Base-by-base conservation (phyloP, 2,888 invertebrate genomes). In the Sclerodermus sp. region DNA sequence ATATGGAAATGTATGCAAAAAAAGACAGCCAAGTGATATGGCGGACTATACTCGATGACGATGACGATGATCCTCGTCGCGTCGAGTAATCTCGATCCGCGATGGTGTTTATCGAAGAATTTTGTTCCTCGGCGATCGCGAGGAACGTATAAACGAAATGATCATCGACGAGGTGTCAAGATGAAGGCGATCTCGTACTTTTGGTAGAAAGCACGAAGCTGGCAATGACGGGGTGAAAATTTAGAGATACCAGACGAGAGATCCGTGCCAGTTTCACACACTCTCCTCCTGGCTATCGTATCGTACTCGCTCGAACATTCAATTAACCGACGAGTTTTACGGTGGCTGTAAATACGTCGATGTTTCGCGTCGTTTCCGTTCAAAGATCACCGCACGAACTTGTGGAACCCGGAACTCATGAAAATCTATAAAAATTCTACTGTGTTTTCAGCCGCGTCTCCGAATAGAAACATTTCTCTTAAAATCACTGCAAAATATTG, bases 291-390 rank as follows among this genome's bases (percentile, higher is more conserved):
- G 14, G 38, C 37, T 42, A 48, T 44, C 36, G 32, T 32, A 48
- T 56, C 44, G 42, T 30, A 44, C 51, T 53, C 55, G 53, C 50
- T 57, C 51, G 41, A 58, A 55, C 55, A 60, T 61, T 66, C 59
- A 64, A 64, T 66, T 66, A 66, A 66, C 57, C 49, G 50, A 29
- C 47, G 49, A 53, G 54, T 62, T 66, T 66, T 66, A 62, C 51
- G 59, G 53, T 49, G 45, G 56, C 57, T 55, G 53, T 66, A 60
- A 64, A 66, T 62, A 64, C 59, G 53, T 61, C 51, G 42, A 55
- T 55, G 52, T 58, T 53, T 50, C 57, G 48, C 39, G 55, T 55
- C 54, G 49, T 55, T 47, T 42, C 31, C 39, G 34, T 49, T 49
- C 39, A 31, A 15, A 47, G 45, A 55, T 55, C 45, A 37, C 40